Conservation (phyloP, 2,113 vertebrate genomes). For the Strix aluco region DNA sequence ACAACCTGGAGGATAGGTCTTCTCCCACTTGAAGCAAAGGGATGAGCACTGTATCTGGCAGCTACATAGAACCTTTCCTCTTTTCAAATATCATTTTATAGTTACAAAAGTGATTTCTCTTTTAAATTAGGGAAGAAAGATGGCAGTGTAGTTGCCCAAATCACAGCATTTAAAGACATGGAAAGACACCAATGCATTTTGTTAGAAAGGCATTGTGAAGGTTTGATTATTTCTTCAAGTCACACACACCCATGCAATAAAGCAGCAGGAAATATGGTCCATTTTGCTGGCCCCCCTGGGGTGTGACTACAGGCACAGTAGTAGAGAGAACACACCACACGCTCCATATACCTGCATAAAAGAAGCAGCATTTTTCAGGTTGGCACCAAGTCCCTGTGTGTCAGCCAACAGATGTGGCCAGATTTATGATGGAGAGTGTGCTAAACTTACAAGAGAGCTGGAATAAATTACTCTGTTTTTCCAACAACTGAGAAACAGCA, state of each 20-base stretch:
- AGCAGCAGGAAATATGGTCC: neutral
- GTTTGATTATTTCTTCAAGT: neutral
- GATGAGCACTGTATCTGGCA: neutral
- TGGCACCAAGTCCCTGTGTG: neutral
- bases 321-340: neutral
- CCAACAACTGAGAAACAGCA: neutral
- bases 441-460: neutral
- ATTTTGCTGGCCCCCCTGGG: neutral
- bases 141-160: neutral
- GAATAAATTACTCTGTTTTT: conserved; percentile 14
- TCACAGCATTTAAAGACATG: neutral
- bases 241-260: neutral
- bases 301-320: neutral
- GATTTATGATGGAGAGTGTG: neutral
- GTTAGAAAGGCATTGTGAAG: neutral
- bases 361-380: neutral
- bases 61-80: neutral
- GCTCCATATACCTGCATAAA: neutral
- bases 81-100: neutral
- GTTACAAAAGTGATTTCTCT: neutral
- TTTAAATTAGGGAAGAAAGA: neutral
- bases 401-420: neutral
- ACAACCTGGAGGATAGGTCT: neutral
- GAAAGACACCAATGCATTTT: neutral
- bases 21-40: neutral